Evolutionary conservation across 2,888 invertebrate genomes (phyloP).

Genomic region (Tethea ocularis): DNA sequence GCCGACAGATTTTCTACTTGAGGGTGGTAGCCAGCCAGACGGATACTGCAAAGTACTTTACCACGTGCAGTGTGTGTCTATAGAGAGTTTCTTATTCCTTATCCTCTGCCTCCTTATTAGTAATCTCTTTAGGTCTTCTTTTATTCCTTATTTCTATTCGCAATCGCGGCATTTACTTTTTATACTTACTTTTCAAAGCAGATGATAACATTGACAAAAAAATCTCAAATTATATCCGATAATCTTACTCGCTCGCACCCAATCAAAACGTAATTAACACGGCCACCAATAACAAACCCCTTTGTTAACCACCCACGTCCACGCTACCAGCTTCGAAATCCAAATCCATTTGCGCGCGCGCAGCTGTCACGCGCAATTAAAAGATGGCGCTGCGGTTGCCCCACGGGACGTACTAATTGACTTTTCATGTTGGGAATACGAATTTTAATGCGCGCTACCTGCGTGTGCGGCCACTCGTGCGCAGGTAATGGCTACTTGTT

Average conservation of each 20-base stretch:
- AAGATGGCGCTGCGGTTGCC: constrained; percentile 66
- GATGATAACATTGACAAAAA: background rate
- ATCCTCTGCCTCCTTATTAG: background rate
- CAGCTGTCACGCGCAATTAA: constrained; percentile 72
- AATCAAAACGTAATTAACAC: constrained; percentile 39
- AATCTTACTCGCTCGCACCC: constrained; percentile 3
- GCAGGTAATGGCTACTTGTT: constrained; percentile 25
- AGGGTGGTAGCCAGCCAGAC: too few species aligned
- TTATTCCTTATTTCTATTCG: background rate
- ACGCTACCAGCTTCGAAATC: constrained; percentile 6
- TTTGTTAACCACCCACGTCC: constrained; percentile 50
- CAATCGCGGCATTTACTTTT: background rate
- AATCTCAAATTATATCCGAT: background rate
- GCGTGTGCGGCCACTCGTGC: constrained; percentile 42
- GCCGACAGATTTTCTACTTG: too few species aligned
- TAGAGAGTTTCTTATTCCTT: too few species aligned
- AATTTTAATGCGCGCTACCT: constrained; percentile 42
- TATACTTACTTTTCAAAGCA: background rate
- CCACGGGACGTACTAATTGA: constrained; percentile 75
- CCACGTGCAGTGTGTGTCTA: too few species aligned
- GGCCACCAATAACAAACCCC: constrained; percentile 29
- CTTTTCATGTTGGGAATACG: constrained; percentile 77
- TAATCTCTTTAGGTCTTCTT: background rate
- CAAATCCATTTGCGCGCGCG: constrained; percentile 57
- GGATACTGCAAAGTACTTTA: too few species aligned